A percentile compares a stretch with the other conserved stretches of the same genome.
These are phyloP conservation scores for Amphipyra tragopoginis DNA, from an alignment of 2,888 invertebrate genomes.

Conservation along the genomic window DNA sequence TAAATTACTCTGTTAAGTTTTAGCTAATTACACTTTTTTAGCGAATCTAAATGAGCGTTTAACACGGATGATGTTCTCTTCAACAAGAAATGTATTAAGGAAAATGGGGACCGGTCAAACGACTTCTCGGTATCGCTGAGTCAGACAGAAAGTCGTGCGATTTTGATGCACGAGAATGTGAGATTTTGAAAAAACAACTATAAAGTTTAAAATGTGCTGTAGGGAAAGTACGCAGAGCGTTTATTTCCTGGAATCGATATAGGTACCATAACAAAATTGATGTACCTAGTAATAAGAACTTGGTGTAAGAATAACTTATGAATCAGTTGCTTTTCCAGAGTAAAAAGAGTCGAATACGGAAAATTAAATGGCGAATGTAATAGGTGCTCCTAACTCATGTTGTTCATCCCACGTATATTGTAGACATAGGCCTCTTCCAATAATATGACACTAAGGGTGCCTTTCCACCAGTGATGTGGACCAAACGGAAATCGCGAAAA, in stretches of 20 bases:
- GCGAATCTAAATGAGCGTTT: constrained; percentile 45
- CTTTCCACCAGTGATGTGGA: too few species aligned
- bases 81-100: constrained; percentile 59
- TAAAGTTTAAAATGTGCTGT: constrained; percentile 1
- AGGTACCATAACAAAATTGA: not conserved
- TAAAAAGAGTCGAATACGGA: too few species aligned
- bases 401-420: too few species aligned
- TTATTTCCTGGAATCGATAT: constrained; percentile 6
- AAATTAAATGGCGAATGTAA: too few species aligned
- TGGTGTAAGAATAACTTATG: too few species aligned
- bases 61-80: constrained; percentile 32
- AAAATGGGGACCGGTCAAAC: constrained; percentile 60
- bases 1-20: constrained; percentile 28
- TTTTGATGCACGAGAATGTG: constrained; percentile 46
- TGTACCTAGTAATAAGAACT: not conserved
- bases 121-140: constrained; percentile 65
- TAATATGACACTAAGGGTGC: too few species aligned
- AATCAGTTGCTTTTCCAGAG: too few species aligned
- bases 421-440: too few species aligned
- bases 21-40: constrained; percentile 41
- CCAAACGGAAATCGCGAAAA: too few species aligned
- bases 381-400: too few species aligned
- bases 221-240: constrained; percentile 23
- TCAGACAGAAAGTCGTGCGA: constrained; percentile 61
- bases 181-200: constrained; percentile 22